Conservation (phyloP, 2,888 invertebrate genomes). For the Drosophila affinis region DNA sequence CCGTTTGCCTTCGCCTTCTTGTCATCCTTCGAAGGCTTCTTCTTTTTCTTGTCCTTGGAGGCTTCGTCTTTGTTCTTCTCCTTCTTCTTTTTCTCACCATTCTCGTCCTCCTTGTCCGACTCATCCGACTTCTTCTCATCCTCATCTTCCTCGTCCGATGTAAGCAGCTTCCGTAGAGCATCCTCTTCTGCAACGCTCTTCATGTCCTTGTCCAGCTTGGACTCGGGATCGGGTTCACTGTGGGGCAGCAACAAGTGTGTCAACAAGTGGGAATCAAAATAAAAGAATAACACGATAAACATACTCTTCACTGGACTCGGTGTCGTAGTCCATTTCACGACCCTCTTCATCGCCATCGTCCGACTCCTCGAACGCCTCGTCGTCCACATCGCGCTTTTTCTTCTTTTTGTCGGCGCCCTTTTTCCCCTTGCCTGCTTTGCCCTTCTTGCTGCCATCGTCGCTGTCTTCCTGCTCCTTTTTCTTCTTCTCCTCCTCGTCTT, state of each 20-base stretch:
- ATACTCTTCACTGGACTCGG: slow-evolving; percentile 91
- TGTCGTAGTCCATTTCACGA: slow-evolving; percentile 96
- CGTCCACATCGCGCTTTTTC: slow-evolving; percentile 92
- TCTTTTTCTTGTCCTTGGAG: slow-evolving; percentile 86
- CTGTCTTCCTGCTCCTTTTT: slow-evolving; percentile 88
- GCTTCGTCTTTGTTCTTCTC: slow-evolving; percentile 84
- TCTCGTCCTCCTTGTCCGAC: slow-evolving; percentile 88
- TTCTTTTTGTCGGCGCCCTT: slow-evolving; percentile 85
- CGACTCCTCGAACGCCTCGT: slow-evolving; percentile 97
- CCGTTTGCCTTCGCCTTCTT: slow-evolving; percentile 84
- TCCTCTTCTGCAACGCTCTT: slow-evolving; percentile 96
- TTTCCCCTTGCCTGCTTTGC: slow-evolving; percentile 88
- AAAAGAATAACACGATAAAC: slow-evolving; percentile 18
- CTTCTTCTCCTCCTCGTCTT: slow-evolving; percentile 88
- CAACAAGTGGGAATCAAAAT: background rate
- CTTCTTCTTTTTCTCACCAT: slow-evolving; percentile 88
- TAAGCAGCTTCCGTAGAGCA: slow-evolving; percentile 92
- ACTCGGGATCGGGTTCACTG: slow-evolving; percentile 89
- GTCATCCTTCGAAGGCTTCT: slow-evolving; percentile 87
- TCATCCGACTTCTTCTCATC: slow-evolving; percentile 92
- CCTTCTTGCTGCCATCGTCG: slow-evolving; percentile 85
- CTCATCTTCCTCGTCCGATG: slow-evolving; percentile 94
- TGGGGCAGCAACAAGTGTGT: background rate
- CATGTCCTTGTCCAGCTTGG: slow-evolving; percentile 91
- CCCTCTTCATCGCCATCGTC: slow-evolving; percentile 99